Percentiles rank a stretch among this genome's conserved stretches.
These are phyloP conservation scores for Ranitomeya variabilis DNA, from an alignment of 2,113 vertebrate genomes.

Conservation along the genomic window DNA sequence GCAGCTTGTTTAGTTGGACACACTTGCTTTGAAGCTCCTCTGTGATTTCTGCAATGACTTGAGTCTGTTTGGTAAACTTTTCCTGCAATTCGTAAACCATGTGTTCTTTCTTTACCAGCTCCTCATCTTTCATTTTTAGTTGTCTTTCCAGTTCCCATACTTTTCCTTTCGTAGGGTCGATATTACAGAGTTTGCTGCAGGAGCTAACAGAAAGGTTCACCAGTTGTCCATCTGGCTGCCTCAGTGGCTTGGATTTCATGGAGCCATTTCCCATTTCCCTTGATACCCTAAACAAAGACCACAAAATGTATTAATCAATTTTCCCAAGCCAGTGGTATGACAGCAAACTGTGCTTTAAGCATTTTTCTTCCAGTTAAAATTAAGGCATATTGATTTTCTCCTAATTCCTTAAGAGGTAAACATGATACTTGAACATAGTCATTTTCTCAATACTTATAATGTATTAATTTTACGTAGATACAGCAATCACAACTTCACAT, in stretches of 20 bases:
- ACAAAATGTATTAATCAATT: slow-evolving; percentile 54
- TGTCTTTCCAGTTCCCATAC: slow-evolving; percentile 83
- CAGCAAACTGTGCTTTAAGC: slow-evolving; percentile 7
- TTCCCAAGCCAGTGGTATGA: not conserved
- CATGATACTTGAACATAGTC: not conserved
- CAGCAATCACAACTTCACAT: no score
- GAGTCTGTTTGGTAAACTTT: slow-evolving; percentile 77
- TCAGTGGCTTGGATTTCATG: slow-evolving; percentile 83
- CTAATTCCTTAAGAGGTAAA: slow-evolving; percentile 7
- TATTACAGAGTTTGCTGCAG: slow-evolving; percentile 60
- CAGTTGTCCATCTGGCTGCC: slow-evolving; percentile 67
- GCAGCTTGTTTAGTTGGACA: slow-evolving; percentile 83
- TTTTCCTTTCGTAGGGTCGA: slow-evolving; percentile 72
- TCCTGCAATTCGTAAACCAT: slow-evolving; percentile 79
- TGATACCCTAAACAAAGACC: slow-evolving; percentile 59
- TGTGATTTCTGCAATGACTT: slow-evolving; percentile 78
- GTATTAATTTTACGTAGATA: not conserved
- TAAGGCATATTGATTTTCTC: slow-evolving; percentile 18
- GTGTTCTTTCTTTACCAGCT: slow-evolving; percentile 74
- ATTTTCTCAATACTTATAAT: not conserved
- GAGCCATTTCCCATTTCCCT: slow-evolving; percentile 86
- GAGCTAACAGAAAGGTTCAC: slow-evolving; percentile 65
- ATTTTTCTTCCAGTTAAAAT: slow-evolving; percentile 46
- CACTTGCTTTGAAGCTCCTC: slow-evolving; percentile 85
- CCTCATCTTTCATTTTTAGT: slow-evolving; percentile 78